Evolutionary conservation across 2,888 invertebrate species (phyloP).

Genomic region (Volucella bombylans): DNA sequence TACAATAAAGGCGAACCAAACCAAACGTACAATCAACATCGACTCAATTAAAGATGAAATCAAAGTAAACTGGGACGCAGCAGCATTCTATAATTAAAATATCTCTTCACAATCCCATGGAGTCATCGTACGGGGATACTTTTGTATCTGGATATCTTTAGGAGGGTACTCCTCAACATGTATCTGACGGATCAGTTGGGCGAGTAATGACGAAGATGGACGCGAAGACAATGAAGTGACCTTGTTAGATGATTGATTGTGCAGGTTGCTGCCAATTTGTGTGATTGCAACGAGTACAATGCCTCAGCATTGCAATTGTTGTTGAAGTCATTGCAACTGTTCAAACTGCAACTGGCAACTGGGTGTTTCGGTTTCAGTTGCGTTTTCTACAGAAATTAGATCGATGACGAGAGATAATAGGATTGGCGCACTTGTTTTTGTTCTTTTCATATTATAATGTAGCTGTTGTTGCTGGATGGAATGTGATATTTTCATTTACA

Average conservation of each 20-base stretch:
- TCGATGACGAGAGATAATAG: conserved; percentile 30
- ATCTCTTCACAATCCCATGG: conserved; percentile 19
- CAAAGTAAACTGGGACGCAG: conserved; percentile 66
- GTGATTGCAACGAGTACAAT: conserved; percentile 56
- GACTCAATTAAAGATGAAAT: conserved; percentile 71
- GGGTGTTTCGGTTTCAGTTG: conserved; percentile 36
- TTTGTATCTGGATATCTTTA: not conserved
- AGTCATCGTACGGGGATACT: not conserved
- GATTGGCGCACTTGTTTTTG: conserved; percentile 36
- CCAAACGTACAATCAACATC: conserved; percentile 70
- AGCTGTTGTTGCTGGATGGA: not conserved
- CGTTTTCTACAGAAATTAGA: conserved; percentile 41
- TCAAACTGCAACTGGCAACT: conserved; percentile 38
- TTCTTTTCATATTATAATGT: too few relatives aligned
- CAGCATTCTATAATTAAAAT: conserved; percentile 72
- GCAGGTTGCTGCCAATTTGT: conserved; percentile 73
- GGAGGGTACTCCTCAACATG: not conserved
- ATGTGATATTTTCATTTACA: too few relatives aligned
- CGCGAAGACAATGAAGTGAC: conserved; percentile 66
- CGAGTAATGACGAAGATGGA: conserved; percentile 45
- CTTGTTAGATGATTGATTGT: conserved; percentile 73
- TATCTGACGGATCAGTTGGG: conserved; percentile 18
- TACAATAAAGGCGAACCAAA: conserved; percentile 21
- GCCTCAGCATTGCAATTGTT: conserved; percentile 16
- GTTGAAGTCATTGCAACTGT: not conserved